Evolutionary conservation across 2,113 vertebrate genomes (phyloP).

Genomic region (Poicephalus gulielmi): DNA sequence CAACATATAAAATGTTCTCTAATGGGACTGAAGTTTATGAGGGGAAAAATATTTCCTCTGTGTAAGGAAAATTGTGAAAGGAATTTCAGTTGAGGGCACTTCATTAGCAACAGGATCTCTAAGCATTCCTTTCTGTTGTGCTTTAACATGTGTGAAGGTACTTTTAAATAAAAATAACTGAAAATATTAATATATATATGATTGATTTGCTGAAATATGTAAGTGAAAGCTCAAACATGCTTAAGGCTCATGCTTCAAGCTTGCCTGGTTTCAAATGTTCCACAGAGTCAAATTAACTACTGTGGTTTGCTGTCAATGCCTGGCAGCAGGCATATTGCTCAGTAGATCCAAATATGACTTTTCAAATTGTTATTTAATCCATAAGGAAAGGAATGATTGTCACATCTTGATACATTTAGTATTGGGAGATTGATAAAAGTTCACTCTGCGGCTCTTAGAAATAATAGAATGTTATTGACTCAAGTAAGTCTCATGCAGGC

Average conservation of each 20-base stretch:
- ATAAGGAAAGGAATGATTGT: conserved; percentile 33
- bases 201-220: neutral
- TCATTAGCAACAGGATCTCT: neutral
- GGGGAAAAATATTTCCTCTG: conserved; percentile 30
- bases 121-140: neutral
- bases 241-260: neutral
- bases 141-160: neutral
- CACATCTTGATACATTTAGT: conserved; percentile 40
- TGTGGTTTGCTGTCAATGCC: neutral
- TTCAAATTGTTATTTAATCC: conserved; percentile 50
- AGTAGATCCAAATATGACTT: conserved; percentile 1
- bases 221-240: neutral
- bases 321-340: conserved; percentile 20
- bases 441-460: conserved; percentile 15
- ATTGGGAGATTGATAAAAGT: conserved; percentile 37
- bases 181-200: neutral
- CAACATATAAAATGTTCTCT: conserved; percentile 8
- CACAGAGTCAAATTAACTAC: conserved; percentile 18
- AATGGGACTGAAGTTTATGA: conserved; percentile 41
- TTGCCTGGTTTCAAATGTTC: conserved; percentile 13
- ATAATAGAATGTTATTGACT: conserved; percentile 52
- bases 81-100: conserved; percentile 23
- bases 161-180: neutral
- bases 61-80: conserved; percentile 2
- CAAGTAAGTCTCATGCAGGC: conserved; percentile 1